These are phyloP conservation scores for Montifringilla adamsi DNA, from an alignment of 2,113 vertebrate species.

Conservation along the genomic window DNA sequence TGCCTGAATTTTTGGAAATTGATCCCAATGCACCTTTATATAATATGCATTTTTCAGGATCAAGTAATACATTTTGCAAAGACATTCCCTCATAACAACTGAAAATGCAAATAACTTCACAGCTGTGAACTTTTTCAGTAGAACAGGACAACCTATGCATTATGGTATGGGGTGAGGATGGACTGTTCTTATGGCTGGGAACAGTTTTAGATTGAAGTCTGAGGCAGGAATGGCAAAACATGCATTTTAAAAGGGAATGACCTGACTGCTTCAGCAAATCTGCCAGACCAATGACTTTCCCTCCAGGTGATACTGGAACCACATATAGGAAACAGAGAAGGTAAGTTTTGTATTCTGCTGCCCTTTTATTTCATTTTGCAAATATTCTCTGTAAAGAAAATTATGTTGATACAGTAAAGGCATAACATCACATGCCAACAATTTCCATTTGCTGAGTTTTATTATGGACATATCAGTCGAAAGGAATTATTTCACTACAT, in stretches of 20 bases:
- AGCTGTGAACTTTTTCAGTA: slow-evolving; percentile 51
- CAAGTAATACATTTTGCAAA: slow-evolving; percentile 61
- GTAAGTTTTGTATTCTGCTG: slow-evolving; percentile 63
- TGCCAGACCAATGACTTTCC: slow-evolving; percentile 44
- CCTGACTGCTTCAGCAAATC: slow-evolving; percentile 43
- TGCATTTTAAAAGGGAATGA: slow-evolving; percentile 50
- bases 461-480: background rate
- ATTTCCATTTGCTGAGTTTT: slow-evolving; percentile 36
- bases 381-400: background rate
- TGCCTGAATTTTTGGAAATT: slow-evolving; percentile 45
- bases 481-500: slow-evolving; percentile 28
- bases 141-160: slow-evolving; percentile 41
- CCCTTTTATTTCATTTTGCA: background rate
- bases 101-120: slow-evolving; percentile 33
- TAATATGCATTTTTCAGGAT: slow-evolving; percentile 33
- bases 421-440: slow-evolving; percentile 12
- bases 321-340: slow-evolving; percentile 53
- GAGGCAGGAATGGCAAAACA: slow-evolving; percentile 50
- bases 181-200: slow-evolving; percentile 28
- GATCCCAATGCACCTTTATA: slow-evolving; percentile 30
- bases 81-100: slow-evolving; percentile 26
- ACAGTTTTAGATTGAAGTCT: slow-evolving; percentile 54
- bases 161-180: background rate
- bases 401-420: slow-evolving; percentile 13
- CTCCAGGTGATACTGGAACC: slow-evolving; percentile 55